Conservation (phyloP, 1,140 invertebrate genomes). For the Apis florea region DNA sequence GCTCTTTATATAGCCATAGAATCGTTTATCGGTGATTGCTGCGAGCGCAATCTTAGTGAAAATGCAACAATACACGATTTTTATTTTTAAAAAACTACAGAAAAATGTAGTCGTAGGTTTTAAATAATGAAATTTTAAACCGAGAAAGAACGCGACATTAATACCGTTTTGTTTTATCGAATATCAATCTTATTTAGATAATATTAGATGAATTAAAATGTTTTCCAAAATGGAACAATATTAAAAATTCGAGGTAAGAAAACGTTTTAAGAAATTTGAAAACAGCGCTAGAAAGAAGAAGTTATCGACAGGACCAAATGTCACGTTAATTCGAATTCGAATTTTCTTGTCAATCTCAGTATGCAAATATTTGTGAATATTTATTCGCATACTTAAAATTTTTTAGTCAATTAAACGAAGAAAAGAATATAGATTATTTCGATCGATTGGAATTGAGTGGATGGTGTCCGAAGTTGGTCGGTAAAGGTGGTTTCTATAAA, state of each 20-base stretch:
- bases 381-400: neutral
- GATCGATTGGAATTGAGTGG: neutral
- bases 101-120: neutral
- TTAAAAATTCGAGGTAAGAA: neutral
- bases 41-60: neutral
- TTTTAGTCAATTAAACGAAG: neutral
- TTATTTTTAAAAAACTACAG: neutral
- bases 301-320: constrained; percentile 27
- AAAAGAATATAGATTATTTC: neutral
- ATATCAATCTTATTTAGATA: constrained; percentile 9
- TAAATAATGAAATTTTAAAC: constrained; percentile 31
- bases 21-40: neutral
- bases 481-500: constrained; percentile 40
- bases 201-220: neutral
- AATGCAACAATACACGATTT: neutral
- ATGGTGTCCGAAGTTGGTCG: constrained; percentile 20
- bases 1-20: neutral
- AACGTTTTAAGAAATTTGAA: neutral
- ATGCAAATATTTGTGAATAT: neutral
- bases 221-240: neutral
- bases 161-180: neutral
- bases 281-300: constrained; percentile 14
- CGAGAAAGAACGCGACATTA: constrained; percentile 10
- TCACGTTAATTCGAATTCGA: neutral
- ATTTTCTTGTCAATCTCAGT: neutral